Conservation (phyloP, 2,113 vertebrate genomes). For the Lagopus muta region DNA sequence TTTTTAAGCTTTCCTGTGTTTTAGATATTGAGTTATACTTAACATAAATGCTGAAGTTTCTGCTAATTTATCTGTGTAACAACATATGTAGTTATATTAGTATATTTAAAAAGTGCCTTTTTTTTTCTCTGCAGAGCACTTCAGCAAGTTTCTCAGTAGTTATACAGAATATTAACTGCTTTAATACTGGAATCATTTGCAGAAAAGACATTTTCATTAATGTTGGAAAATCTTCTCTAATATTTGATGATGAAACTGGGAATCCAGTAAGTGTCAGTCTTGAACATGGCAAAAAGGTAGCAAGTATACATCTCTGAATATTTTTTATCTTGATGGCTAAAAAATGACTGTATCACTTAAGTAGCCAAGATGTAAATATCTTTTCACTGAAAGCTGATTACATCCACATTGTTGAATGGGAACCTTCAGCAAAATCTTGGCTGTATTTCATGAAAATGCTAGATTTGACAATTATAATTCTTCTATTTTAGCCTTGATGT, state of each 20-base stretch:
- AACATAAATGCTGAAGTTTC: neutral
- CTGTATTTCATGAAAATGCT: neutral
- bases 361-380: neutral
- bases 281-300: neutral
- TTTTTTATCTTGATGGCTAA: neutral
- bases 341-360: neutral
- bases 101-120: neutral
- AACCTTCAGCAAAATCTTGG: neutral
- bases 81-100: neutral
- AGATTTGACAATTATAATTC: neutral
- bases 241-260: constrained; percentile 89
- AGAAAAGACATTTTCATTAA: constrained; percentile 88
- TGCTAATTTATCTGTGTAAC: neutral
- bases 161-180: constrained; percentile 91
- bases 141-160: constrained; percentile 83
- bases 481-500: neutral
- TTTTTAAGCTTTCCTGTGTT: neutral
- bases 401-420: neutral
- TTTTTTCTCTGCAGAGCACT: constrained; percentile 78
- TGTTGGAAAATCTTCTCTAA: constrained; percentile 83
- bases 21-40: neutral
- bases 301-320: neutral
- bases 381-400: neutral
- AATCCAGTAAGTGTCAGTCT: constrained; percentile 83
- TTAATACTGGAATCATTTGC: constrained; percentile 88